Evolutionary conservation across 2,888 invertebrate species (phyloP).

Genomic region (Drosophila heteroneura): DNA sequence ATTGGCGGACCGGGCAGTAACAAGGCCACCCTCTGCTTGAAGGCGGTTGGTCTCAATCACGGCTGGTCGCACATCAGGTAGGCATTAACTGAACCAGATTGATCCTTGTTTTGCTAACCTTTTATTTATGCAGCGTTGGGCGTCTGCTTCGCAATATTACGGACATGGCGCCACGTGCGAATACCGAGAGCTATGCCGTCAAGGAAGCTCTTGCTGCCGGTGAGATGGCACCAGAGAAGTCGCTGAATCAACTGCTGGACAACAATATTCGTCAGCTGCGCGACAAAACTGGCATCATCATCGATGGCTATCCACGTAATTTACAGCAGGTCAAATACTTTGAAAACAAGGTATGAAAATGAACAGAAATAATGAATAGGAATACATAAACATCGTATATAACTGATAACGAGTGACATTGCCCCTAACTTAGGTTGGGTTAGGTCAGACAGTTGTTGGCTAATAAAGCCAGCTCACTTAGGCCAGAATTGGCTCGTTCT

Average conservation of each 20-base stretch:
- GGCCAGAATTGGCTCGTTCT: background rate
- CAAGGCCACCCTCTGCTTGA: slow-evolving; percentile 92
- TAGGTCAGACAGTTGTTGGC: background rate
- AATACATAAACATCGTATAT: background rate
- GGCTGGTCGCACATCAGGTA: slow-evolving; percentile 92
- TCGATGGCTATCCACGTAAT: slow-evolving; percentile 98
- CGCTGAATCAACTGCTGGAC: slow-evolving; percentile 91
- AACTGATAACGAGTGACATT: too few species aligned
- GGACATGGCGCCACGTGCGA: slow-evolving; percentile 88
- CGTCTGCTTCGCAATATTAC: slow-evolving; percentile 91
- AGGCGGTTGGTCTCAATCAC: slow-evolving; percentile 89
- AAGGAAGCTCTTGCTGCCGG: slow-evolving; percentile 91
- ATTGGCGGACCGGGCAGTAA: slow-evolving; percentile 97
- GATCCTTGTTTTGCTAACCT: background rate
- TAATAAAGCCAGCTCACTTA: background rate
- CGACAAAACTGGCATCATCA: slow-evolving; percentile 91
- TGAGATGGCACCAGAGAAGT: slow-evolving; percentile 92
- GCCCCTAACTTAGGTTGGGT: background rate
- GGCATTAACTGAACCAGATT: background rate
- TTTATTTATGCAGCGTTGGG: slow-evolving; percentile 88
- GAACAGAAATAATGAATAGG: slow-evolving; percentile 11
- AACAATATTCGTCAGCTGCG: slow-evolving; percentile 88
- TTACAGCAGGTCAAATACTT: slow-evolving; percentile 94
- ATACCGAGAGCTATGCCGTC: slow-evolving; percentile 89
- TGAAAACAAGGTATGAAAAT: slow-evolving; percentile 91